phyloP scores from a whole-genome alignment of 2,797 vertebrate species.

The Eulemur rubriventer region DNA sequence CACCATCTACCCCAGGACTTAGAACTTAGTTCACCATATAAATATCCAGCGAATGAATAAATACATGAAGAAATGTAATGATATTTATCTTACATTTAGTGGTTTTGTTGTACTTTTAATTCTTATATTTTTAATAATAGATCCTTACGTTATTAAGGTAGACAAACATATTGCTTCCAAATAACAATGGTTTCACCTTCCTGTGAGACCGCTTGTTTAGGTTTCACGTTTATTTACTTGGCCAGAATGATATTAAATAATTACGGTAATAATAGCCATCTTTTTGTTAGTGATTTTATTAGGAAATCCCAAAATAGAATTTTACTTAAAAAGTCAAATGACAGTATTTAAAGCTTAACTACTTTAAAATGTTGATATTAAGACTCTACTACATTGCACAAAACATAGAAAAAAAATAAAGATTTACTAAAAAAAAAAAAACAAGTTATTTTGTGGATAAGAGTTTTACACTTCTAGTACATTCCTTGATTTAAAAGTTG shows the following conservation, averaged over 20 bases:
- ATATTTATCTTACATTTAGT: background rate
- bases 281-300: conserved; percentile 32
- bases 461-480: background rate
- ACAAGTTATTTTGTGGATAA: background rate
- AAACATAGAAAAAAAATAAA: background rate
- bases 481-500: background rate
- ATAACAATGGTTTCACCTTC: background rate
- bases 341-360: conserved; percentile 8
- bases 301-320: conserved; percentile 44
- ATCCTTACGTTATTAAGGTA: background rate
- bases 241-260: background rate
- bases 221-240: background rate
- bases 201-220: background rate
- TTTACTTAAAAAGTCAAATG: conserved; percentile 25
- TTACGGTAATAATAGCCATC: background rate
- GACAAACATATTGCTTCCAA: background rate
- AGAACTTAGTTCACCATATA: background rate
- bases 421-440: background rate
- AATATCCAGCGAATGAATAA: background rate
- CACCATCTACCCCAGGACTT: background rate
- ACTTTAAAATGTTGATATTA: conserved; percentile 17
- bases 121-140: background rate
- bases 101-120: background rate
- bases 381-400: background rate
- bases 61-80: background rate